Evolutionary conservation across 2,113 vertebrate species (phyloP).

Genomic region (Okapia johnstoni): DNA sequence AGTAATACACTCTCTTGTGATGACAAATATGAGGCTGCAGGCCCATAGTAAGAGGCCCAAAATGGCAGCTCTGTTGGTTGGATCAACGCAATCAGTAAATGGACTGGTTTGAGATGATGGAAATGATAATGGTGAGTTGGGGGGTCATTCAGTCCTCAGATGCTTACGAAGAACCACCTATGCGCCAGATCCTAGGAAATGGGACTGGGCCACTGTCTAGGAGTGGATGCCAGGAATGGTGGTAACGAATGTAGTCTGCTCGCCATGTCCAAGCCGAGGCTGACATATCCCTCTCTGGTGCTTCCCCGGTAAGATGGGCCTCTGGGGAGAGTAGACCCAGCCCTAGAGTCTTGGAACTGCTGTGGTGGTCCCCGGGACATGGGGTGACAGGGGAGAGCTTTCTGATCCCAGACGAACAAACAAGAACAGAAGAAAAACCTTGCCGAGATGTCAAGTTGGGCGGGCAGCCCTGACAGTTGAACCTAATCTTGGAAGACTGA

Average conservation of each 20-base stretch:
- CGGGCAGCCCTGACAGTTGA: not conserved
- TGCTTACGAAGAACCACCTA: not conserved
- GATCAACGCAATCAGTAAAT: not conserved
- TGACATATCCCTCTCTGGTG: not conserved
- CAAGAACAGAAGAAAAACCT: not conserved
- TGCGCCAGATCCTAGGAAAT: not conserved
- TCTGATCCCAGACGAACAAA: not conserved
- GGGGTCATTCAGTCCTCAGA: not conserved
- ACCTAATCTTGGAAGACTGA: accelerated
- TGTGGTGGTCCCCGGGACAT: not conserved
- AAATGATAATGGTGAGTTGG: not conserved
- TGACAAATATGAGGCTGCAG: not conserved
- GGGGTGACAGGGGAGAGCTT: not conserved
- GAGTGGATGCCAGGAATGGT: accelerated
- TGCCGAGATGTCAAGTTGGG: accelerated
- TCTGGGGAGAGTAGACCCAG: not conserved
- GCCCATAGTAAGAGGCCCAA: not conserved
- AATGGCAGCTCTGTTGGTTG: not conserved
- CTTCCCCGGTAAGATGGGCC: not conserved
- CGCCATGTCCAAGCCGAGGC: not conserved
- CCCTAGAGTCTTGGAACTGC: not conserved
- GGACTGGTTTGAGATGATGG: not conserved
- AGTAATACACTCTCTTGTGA: not conserved
- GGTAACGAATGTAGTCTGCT: accelerated
- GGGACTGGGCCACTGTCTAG: not conserved